These are phyloP conservation scores for Tetrax tetrax DNA, from an alignment of 2,113 vertebrate species.

Conservation along the genomic window DNA sequence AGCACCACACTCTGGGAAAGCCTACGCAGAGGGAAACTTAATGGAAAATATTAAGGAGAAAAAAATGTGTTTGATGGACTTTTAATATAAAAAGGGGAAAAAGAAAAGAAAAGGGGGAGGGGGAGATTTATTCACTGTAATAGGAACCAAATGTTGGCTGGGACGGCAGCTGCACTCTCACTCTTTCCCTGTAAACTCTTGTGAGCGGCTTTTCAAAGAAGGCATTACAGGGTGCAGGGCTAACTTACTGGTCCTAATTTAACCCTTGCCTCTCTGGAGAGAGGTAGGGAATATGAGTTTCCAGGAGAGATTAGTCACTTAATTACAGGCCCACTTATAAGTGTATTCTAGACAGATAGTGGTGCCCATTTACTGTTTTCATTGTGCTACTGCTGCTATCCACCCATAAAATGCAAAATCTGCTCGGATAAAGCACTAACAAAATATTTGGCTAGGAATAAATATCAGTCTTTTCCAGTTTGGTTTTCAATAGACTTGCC, in stretches of 20 bases:
- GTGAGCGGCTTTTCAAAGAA: constrained; percentile 65
- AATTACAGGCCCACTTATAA: background rate
- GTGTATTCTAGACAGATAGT: background rate
- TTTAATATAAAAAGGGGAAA: constrained; percentile 74
- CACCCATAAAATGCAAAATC: background rate
- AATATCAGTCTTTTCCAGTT: background rate
- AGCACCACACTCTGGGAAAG: constrained; percentile 32
- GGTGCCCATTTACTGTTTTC: background rate
- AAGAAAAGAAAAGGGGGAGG: constrained; percentile 26
- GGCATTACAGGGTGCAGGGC: constrained; percentile 3
- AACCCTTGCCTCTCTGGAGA: constrained; percentile 59
- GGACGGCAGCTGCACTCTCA: constrained; percentile 62
- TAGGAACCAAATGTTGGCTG: constrained; percentile 87
- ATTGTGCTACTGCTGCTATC: background rate
- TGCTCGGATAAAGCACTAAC: background rate
- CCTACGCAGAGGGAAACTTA: constrained; percentile 47
- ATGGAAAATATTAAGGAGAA: constrained; percentile 74
- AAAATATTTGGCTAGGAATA: background rate
- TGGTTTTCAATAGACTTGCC: background rate
- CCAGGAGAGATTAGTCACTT: background rate
- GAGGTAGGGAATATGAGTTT: background rate
- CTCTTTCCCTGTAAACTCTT: constrained; percentile 71
- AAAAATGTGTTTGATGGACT: constrained; percentile 79
- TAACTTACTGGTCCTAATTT: constrained; percentile 35
- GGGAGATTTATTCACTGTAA: constrained; percentile 78